These are phyloP conservation scores for Enteromius treurensis DNA, from an alignment of 2,797 vertebrate species.

Conservation along the genomic window DNA sequence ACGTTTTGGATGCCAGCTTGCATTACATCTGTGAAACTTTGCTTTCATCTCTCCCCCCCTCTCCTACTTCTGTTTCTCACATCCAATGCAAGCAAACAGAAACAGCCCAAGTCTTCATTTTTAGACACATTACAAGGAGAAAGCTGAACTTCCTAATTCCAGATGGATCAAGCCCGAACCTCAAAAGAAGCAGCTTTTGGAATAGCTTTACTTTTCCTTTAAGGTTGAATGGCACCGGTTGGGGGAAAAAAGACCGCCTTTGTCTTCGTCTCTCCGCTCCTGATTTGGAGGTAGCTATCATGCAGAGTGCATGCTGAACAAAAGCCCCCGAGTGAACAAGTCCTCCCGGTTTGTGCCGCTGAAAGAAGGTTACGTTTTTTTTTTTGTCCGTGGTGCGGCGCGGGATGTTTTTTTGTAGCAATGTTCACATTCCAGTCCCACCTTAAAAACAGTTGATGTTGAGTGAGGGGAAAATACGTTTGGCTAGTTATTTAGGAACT, in stretches of 20 bases:
- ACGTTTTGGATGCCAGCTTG: constrained; percentile 63
- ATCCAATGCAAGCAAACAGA: constrained; percentile 36
- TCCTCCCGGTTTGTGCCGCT: constrained; percentile 53
- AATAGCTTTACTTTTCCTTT: constrained; percentile 56
- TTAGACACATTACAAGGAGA: constrained; percentile 44
- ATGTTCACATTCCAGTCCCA: constrained; percentile 33
- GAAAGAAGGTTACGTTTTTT: constrained; percentile 41
- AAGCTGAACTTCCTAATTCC: constrained; percentile 54
- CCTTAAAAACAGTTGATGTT: constrained; percentile 39
- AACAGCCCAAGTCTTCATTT: constrained; percentile 38
- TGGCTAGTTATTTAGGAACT: constrained; percentile 50
- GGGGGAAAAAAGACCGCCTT: constrained; percentile 58
- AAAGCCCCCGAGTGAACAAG: constrained; percentile 73
- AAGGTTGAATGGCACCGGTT: constrained; percentile 57
- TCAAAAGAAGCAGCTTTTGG: constrained; percentile 53
- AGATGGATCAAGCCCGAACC: constrained; percentile 40
- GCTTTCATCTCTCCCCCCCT: constrained; percentile 30
- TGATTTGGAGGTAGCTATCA: constrained; percentile 74
- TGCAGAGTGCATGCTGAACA: constrained; percentile 65
- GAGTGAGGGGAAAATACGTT: constrained; percentile 49
- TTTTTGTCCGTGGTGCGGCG: neutral
- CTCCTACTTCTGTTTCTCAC: constrained; percentile 55
- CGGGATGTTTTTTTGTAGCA: constrained; percentile 30
- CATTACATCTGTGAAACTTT: constrained; percentile 61
- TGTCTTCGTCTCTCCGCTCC: constrained; percentile 37